Conservation (phyloP, 2,113 vertebrate genomes). For the Periophthalmodon schlosseri region DNA sequence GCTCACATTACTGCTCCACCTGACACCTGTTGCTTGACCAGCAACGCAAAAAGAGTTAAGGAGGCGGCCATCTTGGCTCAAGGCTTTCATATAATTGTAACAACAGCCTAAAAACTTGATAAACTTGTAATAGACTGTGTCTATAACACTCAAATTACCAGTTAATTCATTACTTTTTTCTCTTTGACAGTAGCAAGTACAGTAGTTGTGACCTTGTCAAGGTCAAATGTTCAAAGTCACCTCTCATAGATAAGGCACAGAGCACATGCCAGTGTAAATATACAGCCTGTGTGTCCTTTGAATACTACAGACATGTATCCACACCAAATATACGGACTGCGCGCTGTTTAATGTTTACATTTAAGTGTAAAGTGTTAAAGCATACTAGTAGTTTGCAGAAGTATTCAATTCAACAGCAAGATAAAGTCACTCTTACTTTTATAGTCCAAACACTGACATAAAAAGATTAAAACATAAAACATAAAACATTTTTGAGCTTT, state of each 20-base stretch:
- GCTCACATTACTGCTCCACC: constrained; percentile 51
- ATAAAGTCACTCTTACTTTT: too few relatives aligned
- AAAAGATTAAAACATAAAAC: too few relatives aligned
- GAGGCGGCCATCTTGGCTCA: constrained; percentile 46
- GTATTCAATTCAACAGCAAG: too few relatives aligned
- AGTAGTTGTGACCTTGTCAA: constrained; percentile 24
- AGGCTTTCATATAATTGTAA: neutral
- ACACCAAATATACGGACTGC: neutral
- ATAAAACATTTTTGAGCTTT: too few relatives aligned
- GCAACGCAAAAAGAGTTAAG: neutral
- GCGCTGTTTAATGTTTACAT: neutral
- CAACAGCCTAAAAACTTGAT: neutral
- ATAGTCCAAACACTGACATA: too few relatives aligned
- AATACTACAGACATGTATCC: neutral
- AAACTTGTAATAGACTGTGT: neutral
- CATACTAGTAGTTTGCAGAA: too few relatives aligned
- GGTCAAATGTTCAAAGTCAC: constrained; percentile 34
- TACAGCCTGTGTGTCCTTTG: neutral
- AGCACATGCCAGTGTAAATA: neutral
- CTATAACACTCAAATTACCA: neutral
- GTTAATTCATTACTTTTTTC: neutral
- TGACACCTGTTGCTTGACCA: constrained; percentile 47
- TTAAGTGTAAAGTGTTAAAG: neutral
- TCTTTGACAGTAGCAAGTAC: neutral
- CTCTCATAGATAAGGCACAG: constrained; percentile 13